Evolutionary conservation across 2,888 invertebrate species (phyloP).

Genomic region (Megamerina dolium): DNA sequence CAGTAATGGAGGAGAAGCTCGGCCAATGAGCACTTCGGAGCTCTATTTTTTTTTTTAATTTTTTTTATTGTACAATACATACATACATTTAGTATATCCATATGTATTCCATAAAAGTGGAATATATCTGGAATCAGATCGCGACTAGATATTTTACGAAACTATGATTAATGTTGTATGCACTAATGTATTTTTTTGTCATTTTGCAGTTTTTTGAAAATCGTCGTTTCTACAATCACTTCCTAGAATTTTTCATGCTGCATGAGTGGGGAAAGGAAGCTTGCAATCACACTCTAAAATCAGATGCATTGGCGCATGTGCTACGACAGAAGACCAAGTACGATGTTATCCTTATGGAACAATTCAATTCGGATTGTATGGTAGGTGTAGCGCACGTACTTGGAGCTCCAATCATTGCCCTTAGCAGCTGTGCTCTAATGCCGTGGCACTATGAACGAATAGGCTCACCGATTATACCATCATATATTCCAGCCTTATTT

Average conservation of each 20-base stretch:
- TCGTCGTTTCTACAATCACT: conserved; percentile 37
- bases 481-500: conserved; percentile 55
- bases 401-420: conserved; percentile 55
- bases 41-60: too few relatives aligned
- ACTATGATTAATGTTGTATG: too few relatives aligned
- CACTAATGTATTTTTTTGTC: too few relatives aligned
- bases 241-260: conserved; percentile 41
- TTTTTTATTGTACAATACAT: too few relatives aligned
- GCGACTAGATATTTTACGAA: too few relatives aligned
- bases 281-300: conserved; percentile 41
- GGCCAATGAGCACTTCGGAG: too few relatives aligned
- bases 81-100: too few relatives aligned
- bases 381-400: conserved; percentile 61
- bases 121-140: too few relatives aligned
- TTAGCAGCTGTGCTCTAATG: conserved; percentile 54
- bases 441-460: conserved; percentile 58
- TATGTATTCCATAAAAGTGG: too few relatives aligned
- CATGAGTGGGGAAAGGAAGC: conserved; percentile 42
- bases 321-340: conserved; percentile 52
- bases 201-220: conserved; percentile 37
- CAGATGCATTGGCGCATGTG: conserved; percentile 43
- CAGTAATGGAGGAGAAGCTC: too few relatives aligned
- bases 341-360: conserved; percentile 64
- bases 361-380: conserved; percentile 68
- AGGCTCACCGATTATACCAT: conserved; percentile 56